Evolutionary conservation across 2,888 invertebrate genomes (phyloP).

Genomic region (Tiliacea citrago): DNA sequence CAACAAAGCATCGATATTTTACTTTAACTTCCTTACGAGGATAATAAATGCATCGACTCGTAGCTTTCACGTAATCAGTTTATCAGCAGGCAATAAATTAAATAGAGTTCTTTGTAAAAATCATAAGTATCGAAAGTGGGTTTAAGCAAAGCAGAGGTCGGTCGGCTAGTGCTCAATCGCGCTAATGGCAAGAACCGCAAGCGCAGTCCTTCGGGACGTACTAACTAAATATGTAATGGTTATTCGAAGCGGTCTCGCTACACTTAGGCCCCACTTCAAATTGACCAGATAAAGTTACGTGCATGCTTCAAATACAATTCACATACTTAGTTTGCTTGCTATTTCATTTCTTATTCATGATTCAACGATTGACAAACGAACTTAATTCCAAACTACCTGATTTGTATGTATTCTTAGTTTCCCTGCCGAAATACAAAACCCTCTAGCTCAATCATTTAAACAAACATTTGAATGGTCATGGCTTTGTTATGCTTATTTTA

Average conservation of each 20-base stretch:
- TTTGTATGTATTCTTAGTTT: no score
- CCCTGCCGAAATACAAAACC: no score
- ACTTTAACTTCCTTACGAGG: conserved; percentile 76
- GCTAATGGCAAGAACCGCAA: conserved; percentile 88
- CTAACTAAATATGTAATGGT: conserved; percentile 88
- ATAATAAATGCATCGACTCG: conserved; percentile 61
- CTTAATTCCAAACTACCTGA: no score
- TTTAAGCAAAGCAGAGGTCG: conserved; percentile 66
- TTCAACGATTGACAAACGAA: background rate
- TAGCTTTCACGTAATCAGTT: conserved; percentile 56
- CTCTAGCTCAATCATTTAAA: no score
- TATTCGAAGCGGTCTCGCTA: conserved; percentile 80
- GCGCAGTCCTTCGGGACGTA: conserved; percentile 83
- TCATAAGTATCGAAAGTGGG: conserved; percentile 67
- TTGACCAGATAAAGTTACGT: conserved; percentile 79
- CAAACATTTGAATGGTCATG: no score
- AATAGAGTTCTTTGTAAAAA: conserved; percentile 55
- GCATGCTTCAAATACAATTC: conserved; percentile 58
- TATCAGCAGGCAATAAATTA: conserved; percentile 40
- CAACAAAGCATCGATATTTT: conserved; percentile 85
- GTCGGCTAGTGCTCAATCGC: conserved; percentile 83
- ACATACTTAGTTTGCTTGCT: conserved; percentile 28
- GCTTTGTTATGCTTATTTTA: no score
- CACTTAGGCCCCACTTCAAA: conserved; percentile 78
- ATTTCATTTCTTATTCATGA: conserved; percentile 32